Evolutionary conservation across 2,113 vertebrate species (phyloP).

Genomic region (Tor tambroides): DNA sequence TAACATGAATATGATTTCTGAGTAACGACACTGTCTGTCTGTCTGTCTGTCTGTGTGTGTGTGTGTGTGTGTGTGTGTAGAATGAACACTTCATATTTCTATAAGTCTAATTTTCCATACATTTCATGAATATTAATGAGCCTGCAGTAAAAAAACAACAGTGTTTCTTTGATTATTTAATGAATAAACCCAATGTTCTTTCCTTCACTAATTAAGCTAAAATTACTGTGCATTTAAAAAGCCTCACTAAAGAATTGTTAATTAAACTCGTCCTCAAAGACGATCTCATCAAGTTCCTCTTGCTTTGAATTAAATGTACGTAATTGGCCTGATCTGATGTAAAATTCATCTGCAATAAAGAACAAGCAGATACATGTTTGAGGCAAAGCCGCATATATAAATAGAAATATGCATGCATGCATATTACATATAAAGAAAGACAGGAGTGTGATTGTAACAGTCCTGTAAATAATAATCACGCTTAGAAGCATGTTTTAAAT

Average conservation of each 20-base stretch:
- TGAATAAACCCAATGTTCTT: slow-evolving; percentile 41
- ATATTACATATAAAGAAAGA: not conserved
- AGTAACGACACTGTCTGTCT: no score
- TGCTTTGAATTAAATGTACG: slow-evolving; percentile 16
- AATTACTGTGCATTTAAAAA: slow-evolving; percentile 53
- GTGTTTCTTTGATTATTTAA: slow-evolving; percentile 44
- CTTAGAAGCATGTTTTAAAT: not conserved
- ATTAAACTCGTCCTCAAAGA: slow-evolving; percentile 56
- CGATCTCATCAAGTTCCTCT: slow-evolving; percentile 43
- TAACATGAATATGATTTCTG: no score
- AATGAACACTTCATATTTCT: not conserved
- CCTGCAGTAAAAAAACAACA: slow-evolving; percentile 16
- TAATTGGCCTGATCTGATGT: slow-evolving; percentile 46
- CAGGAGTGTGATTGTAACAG: not conserved
- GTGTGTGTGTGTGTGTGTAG: no score
- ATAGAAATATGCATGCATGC: not conserved
- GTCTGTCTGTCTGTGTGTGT: no score
- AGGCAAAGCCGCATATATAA: not conserved
- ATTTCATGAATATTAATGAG: slow-evolving; percentile 20
- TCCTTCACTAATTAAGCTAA: slow-evolving; percentile 51
- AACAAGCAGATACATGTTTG: slow-evolving; percentile 11
- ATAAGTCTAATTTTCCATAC: not conserved
- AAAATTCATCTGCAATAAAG: slow-evolving; percentile 24
- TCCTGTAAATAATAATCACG: not conserved
- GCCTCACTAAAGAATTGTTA: slow-evolving; percentile 19